Conservation (phyloP, 1,140 invertebrate genomes). For the Tigriopus japonicus region DNA sequence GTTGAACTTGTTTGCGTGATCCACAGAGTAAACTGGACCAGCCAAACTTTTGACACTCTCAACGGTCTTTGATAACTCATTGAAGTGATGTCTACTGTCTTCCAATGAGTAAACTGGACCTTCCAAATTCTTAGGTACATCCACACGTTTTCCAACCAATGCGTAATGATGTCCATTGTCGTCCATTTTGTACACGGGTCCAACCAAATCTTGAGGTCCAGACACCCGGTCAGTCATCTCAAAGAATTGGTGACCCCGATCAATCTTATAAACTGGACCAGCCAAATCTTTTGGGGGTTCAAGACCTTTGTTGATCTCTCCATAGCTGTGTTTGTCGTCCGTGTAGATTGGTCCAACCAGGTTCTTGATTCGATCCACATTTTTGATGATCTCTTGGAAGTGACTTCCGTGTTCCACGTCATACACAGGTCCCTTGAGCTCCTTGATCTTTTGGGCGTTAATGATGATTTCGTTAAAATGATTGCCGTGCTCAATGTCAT, state of each 20-base stretch:
- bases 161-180: not conserved
- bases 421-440: conserved; percentile 8
- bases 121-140: not conserved
- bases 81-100: conserved; percentile 5
- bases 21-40: conserved; percentile 7
- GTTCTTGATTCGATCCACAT: conserved; percentile 4
- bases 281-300: not conserved
- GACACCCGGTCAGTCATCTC: not conserved
- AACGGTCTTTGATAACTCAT: conserved; percentile 4
- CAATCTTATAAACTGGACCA: conserved; percentile 7
- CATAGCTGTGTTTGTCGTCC: conserved; percentile 7
- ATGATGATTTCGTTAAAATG: conserved; percentile 11
- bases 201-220: conserved; percentile 7
- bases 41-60: conserved; percentile 1
- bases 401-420: conserved; percentile 1
- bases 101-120: conserved; percentile 13
- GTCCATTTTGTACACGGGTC: conserved; percentile 2
- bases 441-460: not conserved
- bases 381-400: conserved; percentile 1
- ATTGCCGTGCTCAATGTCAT: conserved; percentile 7
- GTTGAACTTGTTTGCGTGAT: conserved; percentile 5
- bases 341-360: conserved; percentile 3
- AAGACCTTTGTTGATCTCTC: conserved; percentile 5
- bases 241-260: not conserved
- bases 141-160: conserved; percentile 2